phyloP scores from a whole-genome alignment of 1,140 invertebrate genomes.

The Lasaia peninsularis region DNA sequence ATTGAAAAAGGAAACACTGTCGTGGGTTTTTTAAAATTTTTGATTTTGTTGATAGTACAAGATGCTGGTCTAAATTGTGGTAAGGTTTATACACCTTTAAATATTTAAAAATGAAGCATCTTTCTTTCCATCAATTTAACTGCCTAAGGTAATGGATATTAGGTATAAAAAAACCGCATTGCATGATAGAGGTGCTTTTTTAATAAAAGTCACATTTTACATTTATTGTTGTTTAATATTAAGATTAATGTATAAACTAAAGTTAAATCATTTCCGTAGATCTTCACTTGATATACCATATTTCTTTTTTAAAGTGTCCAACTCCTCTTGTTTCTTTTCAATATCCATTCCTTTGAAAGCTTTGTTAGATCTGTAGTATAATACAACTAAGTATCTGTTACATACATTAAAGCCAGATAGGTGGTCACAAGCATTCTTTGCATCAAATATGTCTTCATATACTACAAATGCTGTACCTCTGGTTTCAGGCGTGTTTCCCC shows the following conservation, averaged over 20 bases:
- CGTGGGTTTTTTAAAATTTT: too few species aligned
- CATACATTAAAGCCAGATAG: conserved; percentile 99
- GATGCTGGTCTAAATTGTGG: too few species aligned
- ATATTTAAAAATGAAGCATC: too few species aligned
- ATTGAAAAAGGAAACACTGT: too few species aligned
- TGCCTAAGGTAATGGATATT: too few species aligned
- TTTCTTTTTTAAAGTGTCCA: conserved; percentile 97
- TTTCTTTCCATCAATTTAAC: too few species aligned
- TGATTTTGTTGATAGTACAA: too few species aligned
- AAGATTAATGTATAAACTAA: not conserved
- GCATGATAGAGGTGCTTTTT: too few species aligned
- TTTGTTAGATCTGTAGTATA: conserved; percentile 97
- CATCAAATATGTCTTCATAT: conserved; percentile 99
- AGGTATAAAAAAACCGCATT: too few species aligned
- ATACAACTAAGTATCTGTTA: conserved; percentile 97
- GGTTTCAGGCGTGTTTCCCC: conserved; percentile 98
- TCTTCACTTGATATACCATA: conserved; percentile 84
- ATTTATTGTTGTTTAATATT: too few species aligned
- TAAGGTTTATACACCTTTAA: too few species aligned
- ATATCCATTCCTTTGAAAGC: conserved; percentile 98
- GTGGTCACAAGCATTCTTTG: conserved; percentile 99
- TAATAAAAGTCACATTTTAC: too few species aligned
- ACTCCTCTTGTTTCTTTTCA: conserved; percentile 97
- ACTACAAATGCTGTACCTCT: conserved; percentile 99
- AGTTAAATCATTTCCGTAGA: conserved; percentile 55